Evolutionary conservation across 1,140 invertebrate species (phyloP), one percentile per base, ranked within the genome.

Genomic region (Daktulosphaira vitifoliae): DNA sequence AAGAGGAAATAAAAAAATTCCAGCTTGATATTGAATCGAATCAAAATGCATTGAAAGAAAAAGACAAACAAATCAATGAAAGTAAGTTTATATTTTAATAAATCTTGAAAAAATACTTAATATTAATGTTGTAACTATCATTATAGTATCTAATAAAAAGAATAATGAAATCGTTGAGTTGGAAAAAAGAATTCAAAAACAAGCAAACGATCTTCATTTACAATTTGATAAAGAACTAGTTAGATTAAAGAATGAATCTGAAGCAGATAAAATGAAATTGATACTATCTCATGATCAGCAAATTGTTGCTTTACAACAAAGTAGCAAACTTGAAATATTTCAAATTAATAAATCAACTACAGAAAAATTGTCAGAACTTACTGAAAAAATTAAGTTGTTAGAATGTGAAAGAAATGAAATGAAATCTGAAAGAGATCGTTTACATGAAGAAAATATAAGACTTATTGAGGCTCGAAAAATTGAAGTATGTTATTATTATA

Each of bases 241-340:
- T 5, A 65, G 44, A 65, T 25, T 44, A 11, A 65, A 64, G 13
- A 51, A 67, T 9, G 62, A 66, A 37, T 68, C 71, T 1, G 71
- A 72, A 26, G 66, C 72, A 23, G 69, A 69, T 16, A 74, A 76
- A 23, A 37, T 65, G n/a, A 70, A 72, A 26, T 65, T 78, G 44
- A 62, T 62, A 18, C 16, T 62, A 18, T 62, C 39, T 1, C 56
- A 62, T 51, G 73, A 74, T 1, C 65, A 62, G 11, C n/a, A 62
- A 48, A 48, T 62, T 2, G 42, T 62, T 9, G 56, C 42, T 2
- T n/a, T 62, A 2, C 56, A 62, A 13, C 16, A 48, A 6, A 62
- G n/a, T 4, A 62, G 29, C 42, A 62, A 62, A 48, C 42, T 48
- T 4, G 56, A 62, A 26, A 1, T 48, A 8, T 48, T 16, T 3